phyloP scores from a whole-genome alignment of 2,888 invertebrate species.

The Agriopis marginaria region DNA sequence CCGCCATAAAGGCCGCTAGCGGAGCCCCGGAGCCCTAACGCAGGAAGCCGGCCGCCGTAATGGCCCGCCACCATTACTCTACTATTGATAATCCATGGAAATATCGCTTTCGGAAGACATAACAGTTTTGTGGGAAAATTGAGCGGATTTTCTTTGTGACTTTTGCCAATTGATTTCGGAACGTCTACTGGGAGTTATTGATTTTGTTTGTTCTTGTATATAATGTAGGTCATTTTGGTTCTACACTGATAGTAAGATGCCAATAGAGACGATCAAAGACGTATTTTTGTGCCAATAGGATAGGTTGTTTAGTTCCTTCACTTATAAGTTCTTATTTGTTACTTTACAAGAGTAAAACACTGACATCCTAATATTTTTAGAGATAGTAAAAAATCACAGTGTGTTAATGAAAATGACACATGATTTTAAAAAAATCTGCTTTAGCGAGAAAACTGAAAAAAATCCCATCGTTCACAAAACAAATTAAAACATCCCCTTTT shows the following conservation, averaged over 20 bases:
- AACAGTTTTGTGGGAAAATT: conserved; percentile 86
- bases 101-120: conserved; percentile 83
- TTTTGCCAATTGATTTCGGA: conserved; percentile 44
- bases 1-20: conserved; percentile 79
- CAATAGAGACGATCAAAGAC: too few species aligned
- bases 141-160: conserved; percentile 70
- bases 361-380: too few species aligned
- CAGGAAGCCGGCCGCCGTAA: conserved; percentile 84
- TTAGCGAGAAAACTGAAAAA: background rate
- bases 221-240: background rate
- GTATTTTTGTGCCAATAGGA: too few species aligned
- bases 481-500: conserved; percentile 37
- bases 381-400: too few species aligned
- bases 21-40: conserved; percentile 54
- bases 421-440: too few species aligned
- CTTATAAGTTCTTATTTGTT: too few species aligned
- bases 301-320: too few species aligned
- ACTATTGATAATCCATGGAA: conserved; percentile 84
- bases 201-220: conserved; percentile 11
- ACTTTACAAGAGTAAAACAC: too few species aligned
- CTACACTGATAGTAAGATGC: too few species aligned
- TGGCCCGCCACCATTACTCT: conserved; percentile 84
- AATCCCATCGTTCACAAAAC: conserved; percentile 11
- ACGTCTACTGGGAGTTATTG: conserved; percentile 38
- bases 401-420: too few species aligned